Evolutionary conservation across 30 jellyfish, hydroid and myxozoan genomes (phyloP), one percentile per base, ranked within the genome.

Genomic region (Cassiopea xamachana): DNA sequence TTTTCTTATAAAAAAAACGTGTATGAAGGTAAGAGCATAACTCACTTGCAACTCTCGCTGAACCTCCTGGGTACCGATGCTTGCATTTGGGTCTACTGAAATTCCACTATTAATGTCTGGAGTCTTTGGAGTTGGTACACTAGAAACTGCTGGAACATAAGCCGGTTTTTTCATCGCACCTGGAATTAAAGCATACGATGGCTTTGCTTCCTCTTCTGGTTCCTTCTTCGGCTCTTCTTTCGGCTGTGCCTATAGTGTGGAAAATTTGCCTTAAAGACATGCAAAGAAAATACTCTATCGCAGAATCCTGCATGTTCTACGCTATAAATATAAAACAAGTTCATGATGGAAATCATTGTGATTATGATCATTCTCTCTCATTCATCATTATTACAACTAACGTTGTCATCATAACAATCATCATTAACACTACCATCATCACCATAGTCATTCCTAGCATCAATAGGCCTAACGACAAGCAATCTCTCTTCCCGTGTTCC

Each of bases 101-200:
- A 83, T 75, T 46, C 79, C 58, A 46, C 48, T 71, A 47, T 75
- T 68, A 1, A 12, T 60, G 14, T 64, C 85, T 2, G 87, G 79
- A 1, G 95, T 17, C 75, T 50, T 47, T 1, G 88, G 92, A 1
- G 82, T 47, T 15, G 85, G 73, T 70, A 67, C 81, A 64, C 86
- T 60, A 12, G 87, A 50, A 13, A 59, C 74, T 17, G 92, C 80
- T 4, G 96, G 82, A 12, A 73, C 72, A 68, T 64, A 89, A 14
- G 90, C 15, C 5, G 97, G 90, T 46, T 71, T 81, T 60, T 91
- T 61, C 7, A 47, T 88, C 10, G 92, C 73, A 46, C 94, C 92
- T 8, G 98, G 98, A 51, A 93, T 60, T 19, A 93, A 90, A 12
- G 98, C 98, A 86, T 93, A 93, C 16, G 98, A 82, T 55, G 98